phyloP scores from a whole-genome alignment of 2,797 vertebrate genomes.

The Discoglossus pictus region DNA sequence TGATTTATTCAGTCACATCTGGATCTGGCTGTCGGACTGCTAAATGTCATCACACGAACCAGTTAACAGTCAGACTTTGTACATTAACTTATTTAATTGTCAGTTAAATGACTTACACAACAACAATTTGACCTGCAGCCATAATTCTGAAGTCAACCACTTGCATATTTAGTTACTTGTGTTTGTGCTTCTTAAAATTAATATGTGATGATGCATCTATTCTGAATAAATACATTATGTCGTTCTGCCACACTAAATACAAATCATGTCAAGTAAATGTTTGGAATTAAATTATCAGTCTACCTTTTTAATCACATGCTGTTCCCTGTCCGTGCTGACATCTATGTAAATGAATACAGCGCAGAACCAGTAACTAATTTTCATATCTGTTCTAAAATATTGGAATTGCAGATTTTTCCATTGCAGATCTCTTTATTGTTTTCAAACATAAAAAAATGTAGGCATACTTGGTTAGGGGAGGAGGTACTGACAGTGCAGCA shows the following conservation, averaged over 20 bases:
- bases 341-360: no score
- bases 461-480: no score
- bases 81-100: constrained; percentile 48
- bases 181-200: constrained; percentile 17
- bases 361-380: no score
- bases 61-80: constrained; percentile 47
- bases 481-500: no score
- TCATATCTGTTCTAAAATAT: no score
- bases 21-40: constrained; percentile 34
- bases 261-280: not conserved
- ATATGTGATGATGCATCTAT: constrained; percentile 16
- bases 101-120: constrained; percentile 42
- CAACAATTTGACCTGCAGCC: constrained; percentile 37
- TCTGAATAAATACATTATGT: not conserved
- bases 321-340: no score
- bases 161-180: constrained; percentile 21
- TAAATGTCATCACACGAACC: constrained; percentile 51
- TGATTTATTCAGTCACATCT: constrained; percentile 48
- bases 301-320: not conserved
- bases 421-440: no score
- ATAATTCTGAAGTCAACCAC: constrained; percentile 18
- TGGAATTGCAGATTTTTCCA: no score
- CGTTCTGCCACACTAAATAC: not conserved
- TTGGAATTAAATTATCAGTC: not conserved
- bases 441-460: no score